Evolutionary conservation across 1,140 invertebrate genomes (phyloP).

Genomic region (Monomorium pharaonis): DNA sequence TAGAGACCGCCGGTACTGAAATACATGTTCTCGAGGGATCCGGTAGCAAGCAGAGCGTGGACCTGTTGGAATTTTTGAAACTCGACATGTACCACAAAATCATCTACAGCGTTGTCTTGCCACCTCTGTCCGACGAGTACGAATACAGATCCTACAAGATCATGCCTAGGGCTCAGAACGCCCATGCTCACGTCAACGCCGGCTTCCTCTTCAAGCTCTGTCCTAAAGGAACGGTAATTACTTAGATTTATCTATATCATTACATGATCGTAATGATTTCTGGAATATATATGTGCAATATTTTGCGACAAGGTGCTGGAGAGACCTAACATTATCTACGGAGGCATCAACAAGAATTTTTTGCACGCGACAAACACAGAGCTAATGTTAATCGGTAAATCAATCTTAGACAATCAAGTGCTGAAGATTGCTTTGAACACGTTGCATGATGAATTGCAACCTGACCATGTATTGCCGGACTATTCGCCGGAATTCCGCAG

Average conservation of each 20-base stretch:
- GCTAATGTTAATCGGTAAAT: slow-evolving; percentile 87
- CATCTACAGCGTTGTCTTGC: slow-evolving; percentile 87
- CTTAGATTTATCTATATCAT: neutral
- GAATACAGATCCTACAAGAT: slow-evolving; percentile 88
- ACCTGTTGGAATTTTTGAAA: slow-evolving; percentile 86
- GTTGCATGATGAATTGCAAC: slow-evolving; percentile 88
- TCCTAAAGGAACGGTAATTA: slow-evolving; percentile 68
- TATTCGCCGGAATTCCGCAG: slow-evolving; percentile 88
- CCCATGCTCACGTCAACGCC: slow-evolving; percentile 93
- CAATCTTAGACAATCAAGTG: slow-evolving; percentile 84
- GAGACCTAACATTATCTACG: slow-evolving; percentile 86
- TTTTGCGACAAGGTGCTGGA: slow-evolving; percentile 77
- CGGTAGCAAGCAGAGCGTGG: slow-evolving; percentile 76
- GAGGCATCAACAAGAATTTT: slow-evolving; percentile 90
- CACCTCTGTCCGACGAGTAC: slow-evolving; percentile 83
- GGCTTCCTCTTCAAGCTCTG: slow-evolving; percentile 90
- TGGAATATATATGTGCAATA: neutral
- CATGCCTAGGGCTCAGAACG: slow-evolving; percentile 92
- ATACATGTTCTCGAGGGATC: slow-evolving; percentile 85
- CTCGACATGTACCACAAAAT: slow-evolving; percentile 88
- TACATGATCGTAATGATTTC: neutral
- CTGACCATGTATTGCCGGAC: slow-evolving; percentile 87
- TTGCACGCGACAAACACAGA: slow-evolving; percentile 89
- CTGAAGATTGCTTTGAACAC: slow-evolving; percentile 86
- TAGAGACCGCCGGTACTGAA: slow-evolving; percentile 88